A percentile compares a stretch with the other conserved stretches of the same genome.
These are phyloP conservation scores for Sebastes cheni DNA, from an alignment of 2,797 vertebrate species.

Conservation along the genomic window DNA sequence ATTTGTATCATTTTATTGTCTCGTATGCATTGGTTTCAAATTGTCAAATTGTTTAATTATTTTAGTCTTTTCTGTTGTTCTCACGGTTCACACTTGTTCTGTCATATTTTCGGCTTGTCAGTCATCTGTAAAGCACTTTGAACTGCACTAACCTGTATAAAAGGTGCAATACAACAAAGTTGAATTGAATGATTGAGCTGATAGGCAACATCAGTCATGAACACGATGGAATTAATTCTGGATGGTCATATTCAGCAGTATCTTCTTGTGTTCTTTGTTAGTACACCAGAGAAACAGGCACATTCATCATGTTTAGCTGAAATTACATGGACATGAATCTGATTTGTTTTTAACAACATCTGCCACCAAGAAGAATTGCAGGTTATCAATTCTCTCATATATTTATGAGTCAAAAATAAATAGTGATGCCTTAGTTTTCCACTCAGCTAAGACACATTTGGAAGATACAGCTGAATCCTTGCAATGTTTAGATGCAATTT, in stretches of 20 bases:
- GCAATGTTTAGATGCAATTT: not conserved
- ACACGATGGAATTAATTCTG: slow-evolving; percentile 2
- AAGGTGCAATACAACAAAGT: not conserved
- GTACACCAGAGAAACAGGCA: not conserved
- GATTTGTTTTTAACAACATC: not conserved
- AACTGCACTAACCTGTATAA: not conserved
- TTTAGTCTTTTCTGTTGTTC: not conserved
- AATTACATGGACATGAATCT: not conserved
- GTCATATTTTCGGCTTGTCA: not conserved
- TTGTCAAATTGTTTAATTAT: not conserved
- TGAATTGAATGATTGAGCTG: not conserved
- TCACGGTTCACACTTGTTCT: not conserved
- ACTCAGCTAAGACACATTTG: not conserved
- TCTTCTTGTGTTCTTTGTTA: not conserved
- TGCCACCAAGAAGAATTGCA: not conserved
- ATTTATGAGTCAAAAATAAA: not conserved
- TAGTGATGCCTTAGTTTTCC: not conserved
- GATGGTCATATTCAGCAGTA: not conserved
- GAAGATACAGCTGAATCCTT: not conserved
- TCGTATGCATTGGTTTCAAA: not conserved
- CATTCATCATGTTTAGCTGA: not conserved
- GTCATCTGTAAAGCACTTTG: not conserved
- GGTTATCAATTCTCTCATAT: not conserved
- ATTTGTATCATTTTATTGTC: not conserved
- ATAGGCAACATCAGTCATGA: not conserved